Conservation (phyloP, 92 coral and sea anemone genomes). For the Umimayanthus kanabou region DNA sequence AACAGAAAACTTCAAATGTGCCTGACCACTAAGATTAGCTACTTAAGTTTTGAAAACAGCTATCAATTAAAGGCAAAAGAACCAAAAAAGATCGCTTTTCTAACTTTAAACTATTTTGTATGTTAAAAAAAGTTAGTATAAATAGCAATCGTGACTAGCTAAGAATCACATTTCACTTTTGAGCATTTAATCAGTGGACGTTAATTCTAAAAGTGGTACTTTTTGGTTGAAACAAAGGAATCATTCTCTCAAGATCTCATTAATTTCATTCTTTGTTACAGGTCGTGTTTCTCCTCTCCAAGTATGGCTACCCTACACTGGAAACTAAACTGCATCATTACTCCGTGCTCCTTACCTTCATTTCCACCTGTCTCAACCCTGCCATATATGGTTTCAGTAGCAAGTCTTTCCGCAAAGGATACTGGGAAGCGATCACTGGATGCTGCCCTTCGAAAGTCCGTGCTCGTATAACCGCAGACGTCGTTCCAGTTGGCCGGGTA, state of each 20-base stretch:
- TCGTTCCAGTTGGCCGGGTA: neutral
- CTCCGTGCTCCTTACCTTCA: slow-evolving; percentile 54
- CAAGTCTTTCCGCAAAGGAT: slow-evolving; percentile 65
- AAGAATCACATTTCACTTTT: no score
- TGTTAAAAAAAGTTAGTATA: no score
- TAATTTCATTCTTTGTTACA: neutral
- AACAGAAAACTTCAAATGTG: no score
- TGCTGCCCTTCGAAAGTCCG: slow-evolving; percentile 38
- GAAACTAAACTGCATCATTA: slow-evolving; percentile 58
- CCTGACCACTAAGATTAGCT: no score
- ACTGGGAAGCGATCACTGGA: slow-evolving; percentile 52
- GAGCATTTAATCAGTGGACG: no score
- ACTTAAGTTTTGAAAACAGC: no score
- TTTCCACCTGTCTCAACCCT: slow-evolving; percentile 65
- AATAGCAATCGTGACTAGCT: no score
- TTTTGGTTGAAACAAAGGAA: neutral
- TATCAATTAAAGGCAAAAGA: no score
- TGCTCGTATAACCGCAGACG: slow-evolving; percentile 24
- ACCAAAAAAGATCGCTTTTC: no score
- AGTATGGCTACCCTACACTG: slow-evolving; percentile 35
- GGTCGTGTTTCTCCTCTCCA: slow-evolving; percentile 33
- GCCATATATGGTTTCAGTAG: slow-evolving; percentile 73
- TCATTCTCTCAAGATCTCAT: no score
- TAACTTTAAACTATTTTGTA: no score
- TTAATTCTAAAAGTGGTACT: neutral